These are phyloP conservation scores for Hydractinia symbiolongicarpus DNA, from an alignment of 30 jellyfish, hydroid and myxozoan genomes.

Conservation along the genomic window DNA sequence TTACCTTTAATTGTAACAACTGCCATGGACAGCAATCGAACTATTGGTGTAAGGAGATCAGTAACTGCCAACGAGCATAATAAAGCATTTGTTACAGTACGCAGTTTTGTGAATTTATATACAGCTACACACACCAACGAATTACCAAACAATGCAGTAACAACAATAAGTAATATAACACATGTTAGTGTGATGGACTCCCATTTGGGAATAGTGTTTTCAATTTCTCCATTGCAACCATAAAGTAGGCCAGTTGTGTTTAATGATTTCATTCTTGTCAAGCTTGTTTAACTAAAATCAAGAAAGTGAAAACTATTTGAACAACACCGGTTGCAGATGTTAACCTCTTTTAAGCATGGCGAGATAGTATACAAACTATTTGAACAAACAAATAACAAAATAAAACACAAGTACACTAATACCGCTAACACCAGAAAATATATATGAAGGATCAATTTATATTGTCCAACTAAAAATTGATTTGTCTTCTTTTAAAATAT, in stretches of 20 bases:
- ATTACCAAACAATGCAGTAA: constrained; percentile 59
- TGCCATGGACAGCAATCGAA: constrained; percentile 50
- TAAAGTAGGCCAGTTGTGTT: constrained; percentile 12
- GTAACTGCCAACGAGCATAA: constrained; percentile 71
- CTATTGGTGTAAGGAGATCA: constrained; percentile 68
- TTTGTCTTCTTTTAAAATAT: too few relatives aligned
- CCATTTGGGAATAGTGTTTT: constrained; percentile 27
- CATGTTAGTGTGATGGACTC: constrained; percentile 39
- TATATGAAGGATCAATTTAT: too few relatives aligned
- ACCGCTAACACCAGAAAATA: too few relatives aligned
- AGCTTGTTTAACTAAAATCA: too few relatives aligned
- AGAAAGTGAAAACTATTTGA: too few relatives aligned
- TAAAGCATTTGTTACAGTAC: constrained; percentile 62
- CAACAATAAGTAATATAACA: constrained; percentile 36
- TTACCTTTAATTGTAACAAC: constrained; percentile 44
- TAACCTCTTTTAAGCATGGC: too few relatives aligned
- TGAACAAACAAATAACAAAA: too few relatives aligned
- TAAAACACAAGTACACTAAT: too few relatives aligned
- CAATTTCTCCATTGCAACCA: constrained; percentile 80
- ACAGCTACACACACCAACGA: constrained; percentile 65
- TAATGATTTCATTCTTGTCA: not conserved
- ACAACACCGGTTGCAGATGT: too few relatives aligned
- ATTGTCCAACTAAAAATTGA: too few relatives aligned
- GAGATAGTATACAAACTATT: too few relatives aligned
- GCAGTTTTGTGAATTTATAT: constrained; percentile 37